Conservation (phyloP, 2,888 invertebrate species). For the Lycia hirtaria region DNA sequence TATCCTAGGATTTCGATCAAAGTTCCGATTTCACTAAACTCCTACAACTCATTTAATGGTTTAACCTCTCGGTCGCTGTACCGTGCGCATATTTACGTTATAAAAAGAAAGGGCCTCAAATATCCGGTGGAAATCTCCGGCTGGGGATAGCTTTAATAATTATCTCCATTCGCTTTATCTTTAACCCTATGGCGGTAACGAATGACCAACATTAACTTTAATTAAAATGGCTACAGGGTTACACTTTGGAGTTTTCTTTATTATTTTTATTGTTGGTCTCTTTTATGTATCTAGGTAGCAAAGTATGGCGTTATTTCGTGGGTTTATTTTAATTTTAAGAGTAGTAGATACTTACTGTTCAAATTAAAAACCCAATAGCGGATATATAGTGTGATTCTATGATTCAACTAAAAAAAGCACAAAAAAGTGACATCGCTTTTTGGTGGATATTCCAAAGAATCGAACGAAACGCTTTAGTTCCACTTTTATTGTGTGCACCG, state of each 20-base stretch:
- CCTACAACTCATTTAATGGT: slow-evolving; percentile 40
- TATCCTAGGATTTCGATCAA: too few species aligned
- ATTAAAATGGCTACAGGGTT: slow-evolving; percentile 56
- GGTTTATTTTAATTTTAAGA: neutral
- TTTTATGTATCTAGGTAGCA: slow-evolving; percentile 1
- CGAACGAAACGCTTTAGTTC: too few species aligned
- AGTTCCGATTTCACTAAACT: too few species aligned
- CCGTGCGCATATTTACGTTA: slow-evolving; percentile 43
- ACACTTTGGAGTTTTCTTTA: slow-evolving; percentile 41
- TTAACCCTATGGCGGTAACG: slow-evolving; percentile 53
- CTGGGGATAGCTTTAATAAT: slow-evolving; percentile 54
- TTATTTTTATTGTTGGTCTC: slow-evolving; percentile 34
- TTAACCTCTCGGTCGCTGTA: slow-evolving; percentile 40
- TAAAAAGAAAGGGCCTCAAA: slow-evolving; percentile 45
- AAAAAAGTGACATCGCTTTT: too few species aligned
- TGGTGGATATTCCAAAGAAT: too few species aligned
- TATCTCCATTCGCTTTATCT: slow-evolving; percentile 61
- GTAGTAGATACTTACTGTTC: too few species aligned
- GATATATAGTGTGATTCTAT: too few species aligned
- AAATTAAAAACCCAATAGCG: too few species aligned
- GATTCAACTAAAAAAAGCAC: too few species aligned
- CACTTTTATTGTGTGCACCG: too few species aligned
- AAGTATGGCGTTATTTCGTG: neutral
- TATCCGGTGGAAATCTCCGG: slow-evolving; percentile 51
- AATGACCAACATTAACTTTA: slow-evolving; percentile 61